phyloP scores from a whole-genome alignment of 2,888 invertebrate genomes.

The Conops quadrifasciatus region DNA sequence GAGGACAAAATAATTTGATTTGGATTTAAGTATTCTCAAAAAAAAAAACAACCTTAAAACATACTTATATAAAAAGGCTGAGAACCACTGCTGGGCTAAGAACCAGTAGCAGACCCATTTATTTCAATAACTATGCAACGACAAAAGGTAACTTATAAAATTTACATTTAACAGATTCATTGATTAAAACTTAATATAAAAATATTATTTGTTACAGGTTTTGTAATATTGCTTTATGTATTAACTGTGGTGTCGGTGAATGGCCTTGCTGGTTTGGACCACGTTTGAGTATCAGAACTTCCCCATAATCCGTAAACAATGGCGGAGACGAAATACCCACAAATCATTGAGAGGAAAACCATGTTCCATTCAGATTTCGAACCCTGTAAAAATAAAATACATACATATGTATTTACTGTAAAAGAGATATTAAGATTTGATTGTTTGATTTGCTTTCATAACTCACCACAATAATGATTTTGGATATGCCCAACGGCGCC shows the following conservation, averaged over 20 bases:
- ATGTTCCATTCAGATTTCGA: constrained; percentile 64
- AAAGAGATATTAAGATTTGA: no score
- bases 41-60: no score
- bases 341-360: constrained; percentile 61
- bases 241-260: constrained; percentile 22
- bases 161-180: not conserved
- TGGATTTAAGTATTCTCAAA: no score
- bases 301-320: constrained; percentile 63
- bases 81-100: no score
- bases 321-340: constrained; percentile 58
- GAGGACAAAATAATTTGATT: no score
- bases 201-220: constrained; percentile 3
- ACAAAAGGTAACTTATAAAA: not conserved
- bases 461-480: constrained; percentile 51
- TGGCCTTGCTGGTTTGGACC: constrained; percentile 54
- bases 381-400: constrained; percentile 52
- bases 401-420: not conserved
- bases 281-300: constrained; percentile 62
- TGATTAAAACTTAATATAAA: constrained; percentile 2
- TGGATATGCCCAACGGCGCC: constrained; percentile 61
- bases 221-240: no score
- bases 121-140: no score
- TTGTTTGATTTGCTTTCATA: not conserved
- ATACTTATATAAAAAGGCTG: no score
- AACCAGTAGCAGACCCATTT: no score